Percentiles rank a stretch among this genome's conserved stretches.
These are phyloP conservation scores for Leontopithecus rosalia DNA, from an alignment of 2,797 vertebrate species.

Conservation along the genomic window DNA sequence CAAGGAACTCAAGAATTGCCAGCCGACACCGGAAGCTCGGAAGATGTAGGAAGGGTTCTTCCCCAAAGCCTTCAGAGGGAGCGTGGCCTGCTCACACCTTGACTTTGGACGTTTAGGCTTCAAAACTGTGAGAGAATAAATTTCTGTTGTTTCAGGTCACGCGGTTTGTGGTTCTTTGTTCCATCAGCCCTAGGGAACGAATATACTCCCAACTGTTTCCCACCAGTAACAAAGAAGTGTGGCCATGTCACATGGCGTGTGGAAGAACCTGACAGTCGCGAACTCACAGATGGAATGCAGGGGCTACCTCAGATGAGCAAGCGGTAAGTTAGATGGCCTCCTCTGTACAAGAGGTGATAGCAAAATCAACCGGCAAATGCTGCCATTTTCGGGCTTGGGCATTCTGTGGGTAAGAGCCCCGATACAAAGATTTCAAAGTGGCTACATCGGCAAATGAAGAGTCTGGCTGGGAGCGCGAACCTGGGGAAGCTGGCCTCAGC, in stretches of 20 bases:
- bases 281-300: not conserved
- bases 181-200: not conserved
- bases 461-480: not conserved
- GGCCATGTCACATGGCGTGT: not conserved
- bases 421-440: not conserved
- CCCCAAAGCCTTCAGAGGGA: not conserved
- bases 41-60: not conserved
- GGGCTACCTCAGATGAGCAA: not conserved
- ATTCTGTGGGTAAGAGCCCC: not conserved
- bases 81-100: not conserved
- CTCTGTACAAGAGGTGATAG: not conserved
- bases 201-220: not conserved
- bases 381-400: not conserved
- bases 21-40: not conserved
- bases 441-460: not conserved
- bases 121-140: not conserved
- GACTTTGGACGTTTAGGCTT: not conserved
- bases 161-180: not conserved
- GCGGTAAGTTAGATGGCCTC: not conserved
- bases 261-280: not conserved
- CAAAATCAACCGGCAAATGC: not conserved
- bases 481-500: not conserved
- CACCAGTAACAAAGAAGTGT: not conserved
- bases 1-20: not conserved
- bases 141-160: not conserved